These are phyloP conservation scores for Lutraria rhynchaena DNA, from an alignment of 1,140 invertebrate species.

Conservation along the genomic window DNA sequence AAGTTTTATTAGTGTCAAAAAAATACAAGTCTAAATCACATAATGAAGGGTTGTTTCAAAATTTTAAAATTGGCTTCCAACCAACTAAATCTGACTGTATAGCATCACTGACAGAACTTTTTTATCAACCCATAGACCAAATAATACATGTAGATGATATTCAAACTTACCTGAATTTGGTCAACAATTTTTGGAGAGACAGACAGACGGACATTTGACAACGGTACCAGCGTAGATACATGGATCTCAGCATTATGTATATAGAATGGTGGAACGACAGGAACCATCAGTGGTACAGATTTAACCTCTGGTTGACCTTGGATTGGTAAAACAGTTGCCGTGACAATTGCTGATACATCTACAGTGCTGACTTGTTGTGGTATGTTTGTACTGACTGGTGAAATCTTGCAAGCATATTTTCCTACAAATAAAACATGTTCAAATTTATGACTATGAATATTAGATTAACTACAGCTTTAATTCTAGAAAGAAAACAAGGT, in stretches of 20 bases:
- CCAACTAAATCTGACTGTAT: too few relatives aligned
- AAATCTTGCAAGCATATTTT: constrained; percentile 72
- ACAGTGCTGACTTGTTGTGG: constrained; percentile 72
- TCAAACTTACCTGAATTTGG: constrained; percentile 72
- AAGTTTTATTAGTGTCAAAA: too few relatives aligned
- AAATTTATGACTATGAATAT: too few relatives aligned
- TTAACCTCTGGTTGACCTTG: constrained; percentile 70
- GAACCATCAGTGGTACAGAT: constrained; percentile 66
- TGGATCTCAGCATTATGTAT: constrained; percentile 76
- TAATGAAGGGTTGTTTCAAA: too few relatives aligned
- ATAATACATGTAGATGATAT: too few relatives aligned
- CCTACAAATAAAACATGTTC: constrained; percentile 59
- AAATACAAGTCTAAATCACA: too few relatives aligned
- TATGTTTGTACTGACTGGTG: constrained; percentile 35
- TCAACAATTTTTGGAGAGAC: constrained; percentile 60
- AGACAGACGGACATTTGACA: constrained; percentile 71
- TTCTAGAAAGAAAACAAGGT: too few relatives aligned
- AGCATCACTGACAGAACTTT: too few relatives aligned
- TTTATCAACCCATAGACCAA: too few relatives aligned
- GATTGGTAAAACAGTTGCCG: constrained; percentile 61
- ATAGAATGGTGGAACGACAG: constrained; percentile 79
- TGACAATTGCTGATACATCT: constrained; percentile 66
- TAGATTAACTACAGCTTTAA: too few relatives aligned
- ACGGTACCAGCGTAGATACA: constrained; percentile 69
- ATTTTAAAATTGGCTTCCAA: too few relatives aligned